Percentiles rank a stretch among this genome's conserved stretches.
Evolutionary conservation across 2,888 invertebrate genomes (phyloP).

Genomic region (Noctua fimbriata): DNA sequence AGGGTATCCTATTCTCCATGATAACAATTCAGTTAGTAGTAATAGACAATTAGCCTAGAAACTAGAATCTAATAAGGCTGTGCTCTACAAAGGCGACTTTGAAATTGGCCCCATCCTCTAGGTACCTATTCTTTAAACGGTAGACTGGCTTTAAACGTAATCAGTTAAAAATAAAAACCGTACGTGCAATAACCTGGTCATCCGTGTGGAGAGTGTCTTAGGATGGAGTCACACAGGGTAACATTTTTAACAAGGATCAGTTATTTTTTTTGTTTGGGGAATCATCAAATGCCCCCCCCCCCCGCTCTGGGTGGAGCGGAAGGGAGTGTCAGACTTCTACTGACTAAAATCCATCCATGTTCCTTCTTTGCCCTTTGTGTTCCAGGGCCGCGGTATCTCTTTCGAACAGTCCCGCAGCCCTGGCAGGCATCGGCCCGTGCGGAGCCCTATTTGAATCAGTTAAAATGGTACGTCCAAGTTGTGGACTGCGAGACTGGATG

Average conservation of each 20-base stretch:
- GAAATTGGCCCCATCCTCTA: background rate
- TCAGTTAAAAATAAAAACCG: conserved; percentile 45
- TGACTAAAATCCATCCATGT: too few species aligned
- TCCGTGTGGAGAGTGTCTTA: conserved; percentile 23
- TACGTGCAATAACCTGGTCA: conserved; percentile 27
- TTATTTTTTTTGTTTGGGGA: too few species aligned
- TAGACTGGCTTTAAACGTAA: conserved; percentile 14
- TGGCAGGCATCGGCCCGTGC: too few species aligned
- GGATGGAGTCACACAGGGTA: background rate
- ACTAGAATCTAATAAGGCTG: conserved; percentile 10
- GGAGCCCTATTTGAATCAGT: too few species aligned
- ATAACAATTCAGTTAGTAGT: background rate
- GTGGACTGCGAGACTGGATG: too few species aligned
- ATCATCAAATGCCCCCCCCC: too few species aligned
- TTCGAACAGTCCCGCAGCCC: too few species aligned
- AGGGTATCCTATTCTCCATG: background rate
- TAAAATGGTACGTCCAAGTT: background rate
- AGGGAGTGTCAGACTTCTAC: too few species aligned
- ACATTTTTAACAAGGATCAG: too few species aligned
- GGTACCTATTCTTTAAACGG: background rate
- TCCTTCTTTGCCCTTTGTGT: too few species aligned
- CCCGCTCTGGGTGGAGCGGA: too few species aligned
- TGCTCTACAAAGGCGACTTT: conserved; percentile 3
- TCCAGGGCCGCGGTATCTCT: too few species aligned
- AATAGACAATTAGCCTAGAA: conserved; percentile 32